phyloP scores from a whole-genome alignment of 2,888 invertebrate genomes.

The Alviniconcha strummeri region DNA sequence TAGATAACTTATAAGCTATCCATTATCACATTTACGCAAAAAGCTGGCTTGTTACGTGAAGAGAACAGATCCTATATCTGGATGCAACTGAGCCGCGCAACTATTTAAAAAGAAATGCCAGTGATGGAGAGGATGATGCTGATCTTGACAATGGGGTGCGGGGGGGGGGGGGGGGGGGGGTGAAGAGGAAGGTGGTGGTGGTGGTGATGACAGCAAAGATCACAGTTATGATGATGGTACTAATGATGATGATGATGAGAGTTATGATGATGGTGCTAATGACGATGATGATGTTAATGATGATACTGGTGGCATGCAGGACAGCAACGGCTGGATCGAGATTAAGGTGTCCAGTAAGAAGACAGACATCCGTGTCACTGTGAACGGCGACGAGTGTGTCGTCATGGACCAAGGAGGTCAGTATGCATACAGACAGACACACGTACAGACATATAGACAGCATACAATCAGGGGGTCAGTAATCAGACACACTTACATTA shows the following conservation, averaged over 20 bases:
- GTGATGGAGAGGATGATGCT: slow-evolving; percentile 5
- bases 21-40: no score
- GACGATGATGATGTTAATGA: not conserved
- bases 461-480: not conserved
- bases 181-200: not conserved
- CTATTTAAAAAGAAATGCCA: not conserved
- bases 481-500: not conserved
- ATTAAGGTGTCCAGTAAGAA: not conserved
- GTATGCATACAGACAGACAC: not conserved
- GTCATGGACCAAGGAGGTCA: not conserved
- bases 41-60: no score
- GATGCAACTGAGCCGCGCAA: no score
- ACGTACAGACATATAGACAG: not conserved
- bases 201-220: not conserved
- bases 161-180: not conserved
- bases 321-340: not conserved
- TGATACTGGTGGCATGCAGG: not conserved
- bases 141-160: not conserved
- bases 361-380: not conserved
- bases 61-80: no score
- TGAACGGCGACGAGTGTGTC: not conserved
- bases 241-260: not conserved
- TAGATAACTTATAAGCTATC: no score
- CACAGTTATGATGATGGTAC: not conserved
- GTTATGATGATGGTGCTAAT: not conserved